Percentiles rank a stretch among this genome's conserved stretches.
Conservation (phyloP, 2,113 vertebrate species). For the Ageneiosus marmoratus region DNA sequence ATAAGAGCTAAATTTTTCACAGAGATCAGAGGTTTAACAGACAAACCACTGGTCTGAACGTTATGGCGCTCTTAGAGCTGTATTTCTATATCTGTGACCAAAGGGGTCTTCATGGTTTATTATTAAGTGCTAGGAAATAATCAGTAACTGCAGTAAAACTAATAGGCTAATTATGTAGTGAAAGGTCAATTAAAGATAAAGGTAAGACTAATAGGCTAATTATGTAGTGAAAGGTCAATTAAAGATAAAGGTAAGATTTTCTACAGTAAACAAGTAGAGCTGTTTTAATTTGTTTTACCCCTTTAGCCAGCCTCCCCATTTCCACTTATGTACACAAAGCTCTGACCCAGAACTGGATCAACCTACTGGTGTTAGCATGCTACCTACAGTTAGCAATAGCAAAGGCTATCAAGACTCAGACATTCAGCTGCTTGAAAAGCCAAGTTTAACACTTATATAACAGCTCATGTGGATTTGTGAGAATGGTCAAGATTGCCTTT, state of each 20-base stretch:
- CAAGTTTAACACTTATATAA: not conserved
- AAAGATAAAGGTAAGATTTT: not conserved
- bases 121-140: no score
- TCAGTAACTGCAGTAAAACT: not conserved
- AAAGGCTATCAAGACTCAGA: not conserved
- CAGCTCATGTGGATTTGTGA: not conserved
- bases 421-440: not conserved
- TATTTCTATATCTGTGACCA: not conserved
- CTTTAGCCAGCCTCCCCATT: not conserved
- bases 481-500: not conserved
- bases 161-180: not conserved
- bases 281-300: no score
- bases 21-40: not conserved
- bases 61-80: not conserved
- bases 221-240: not conserved
- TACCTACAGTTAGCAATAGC: not conserved
- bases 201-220: no score
- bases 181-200: not conserved
- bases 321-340: not conserved
- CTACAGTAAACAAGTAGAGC: no score
- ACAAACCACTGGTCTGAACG: not conserved
- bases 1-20: slow-evolving; percentile 9
- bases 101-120: not conserved
- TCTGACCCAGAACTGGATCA: not conserved
- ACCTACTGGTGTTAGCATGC: not conserved